Base-by-base conservation (phyloP, 2,113 vertebrate species). In the Stictonetta naevosa region DNA sequence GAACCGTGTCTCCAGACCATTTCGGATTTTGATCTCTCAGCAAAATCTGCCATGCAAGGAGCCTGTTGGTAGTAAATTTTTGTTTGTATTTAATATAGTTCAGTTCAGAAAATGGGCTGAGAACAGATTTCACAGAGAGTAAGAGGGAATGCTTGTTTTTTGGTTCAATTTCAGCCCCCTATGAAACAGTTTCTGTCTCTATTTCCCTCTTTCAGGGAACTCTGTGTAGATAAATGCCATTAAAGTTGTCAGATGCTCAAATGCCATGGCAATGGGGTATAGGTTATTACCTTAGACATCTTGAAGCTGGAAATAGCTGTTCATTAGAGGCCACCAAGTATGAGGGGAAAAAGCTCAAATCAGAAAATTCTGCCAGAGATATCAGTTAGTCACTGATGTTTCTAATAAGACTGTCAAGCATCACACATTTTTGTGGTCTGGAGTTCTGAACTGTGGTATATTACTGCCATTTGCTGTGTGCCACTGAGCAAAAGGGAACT, bases 21-120 rank as follows among this genome's bases (percentile, higher is more conserved):
- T 77, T 73, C 36, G 78, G n/a, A 52, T 88, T 85, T 86, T 80
- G 67, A 31, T 83, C 33, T 77, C 48, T 94, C 76, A 58, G 81
- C 59, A 71, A 86, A 72, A 93, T 79, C 40, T 91, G 63, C 46
- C 58, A 15, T 31, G 58, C 31, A 36, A n/a, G 38, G 46, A 83
- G 71, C 5, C 42, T 59, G 13, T 13, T 42, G 52, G 55, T 34
- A 63, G 71, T 59, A 84, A 53, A 28, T 53, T 77, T 90, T 68
- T 73, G 46, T 81, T 92, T 74, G 6, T 33, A 10, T 88, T 62
- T 58, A 67, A 48, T 74, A 13, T 5, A 83, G 34, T n/a, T 73
- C 53, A 52, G 28, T 46, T 95, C 25, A 40, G 56, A 53, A 83
- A 56, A 42, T 48, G 36, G 74, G 46, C 25, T 75, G 58, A 86